Conservation (phyloP, 1,140 invertebrate species). For the Notospermus geniculatus region DNA sequence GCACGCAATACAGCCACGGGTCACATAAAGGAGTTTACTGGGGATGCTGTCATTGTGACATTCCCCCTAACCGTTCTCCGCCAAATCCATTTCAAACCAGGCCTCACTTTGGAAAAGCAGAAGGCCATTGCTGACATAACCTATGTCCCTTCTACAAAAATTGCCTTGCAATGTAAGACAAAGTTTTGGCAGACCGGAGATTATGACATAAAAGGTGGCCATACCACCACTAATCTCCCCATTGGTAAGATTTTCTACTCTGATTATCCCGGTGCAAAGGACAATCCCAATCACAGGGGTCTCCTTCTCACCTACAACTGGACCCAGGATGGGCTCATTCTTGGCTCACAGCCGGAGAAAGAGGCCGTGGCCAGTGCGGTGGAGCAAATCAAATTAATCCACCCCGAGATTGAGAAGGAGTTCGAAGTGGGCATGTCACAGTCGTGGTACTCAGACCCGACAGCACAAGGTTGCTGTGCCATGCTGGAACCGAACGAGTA, state of each 20-base stretch:
- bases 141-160: slow-evolving; percentile 22
- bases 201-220: slow-evolving; percentile 20
- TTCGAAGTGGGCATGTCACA: slow-evolving; percentile 25
- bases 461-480: slow-evolving; percentile 20
- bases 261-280: slow-evolving; percentile 3
- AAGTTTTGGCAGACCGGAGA: slow-evolving; percentile 27
- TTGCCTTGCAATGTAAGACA: slow-evolving; percentile 21
- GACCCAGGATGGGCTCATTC: slow-evolving; percentile 17
- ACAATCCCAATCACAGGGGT: slow-evolving; percentile 12
- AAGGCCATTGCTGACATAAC: slow-evolving; percentile 16
- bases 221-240: slow-evolving; percentile 18
- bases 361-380: slow-evolving; percentile 22
- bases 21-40: background rate
- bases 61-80: slow-evolving; percentile 22
- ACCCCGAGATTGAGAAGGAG: slow-evolving; percentile 22
- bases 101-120: background rate
- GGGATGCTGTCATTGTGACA: slow-evolving; percentile 25
- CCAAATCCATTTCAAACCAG: slow-evolving; percentile 15
- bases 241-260: slow-evolving; percentile 25
- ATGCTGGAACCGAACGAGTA: slow-evolving; percentile 17
- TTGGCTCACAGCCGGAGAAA: slow-evolving; percentile 17
- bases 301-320: slow-evolving; percentile 21
- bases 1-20: slow-evolving; percentile 15
- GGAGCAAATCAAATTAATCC: slow-evolving; percentile 21
- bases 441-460: slow-evolving; percentile 22